Evolutionary conservation across 2,888 invertebrate species (phyloP).

Genomic region (Agrochola lychnidis): DNA sequence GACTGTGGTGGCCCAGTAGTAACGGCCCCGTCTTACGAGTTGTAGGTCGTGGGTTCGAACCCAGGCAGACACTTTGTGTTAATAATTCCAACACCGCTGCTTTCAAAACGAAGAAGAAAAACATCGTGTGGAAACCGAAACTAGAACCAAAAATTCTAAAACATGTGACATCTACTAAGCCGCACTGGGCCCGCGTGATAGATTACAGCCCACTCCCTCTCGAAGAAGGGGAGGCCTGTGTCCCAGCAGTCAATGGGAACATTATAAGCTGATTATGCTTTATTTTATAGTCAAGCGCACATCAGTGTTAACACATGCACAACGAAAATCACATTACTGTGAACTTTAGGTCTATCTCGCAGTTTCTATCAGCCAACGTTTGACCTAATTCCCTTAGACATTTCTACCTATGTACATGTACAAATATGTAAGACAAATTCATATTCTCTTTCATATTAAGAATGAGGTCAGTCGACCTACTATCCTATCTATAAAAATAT

Average conservation of each 20-base stretch:
- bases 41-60: neutral
- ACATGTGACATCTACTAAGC: neutral
- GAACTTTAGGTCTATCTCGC: neutral
- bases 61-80: neutral
- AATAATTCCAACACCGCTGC: neutral
- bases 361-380: constrained; percentile 1
- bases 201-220: neutral
- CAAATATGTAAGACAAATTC: constrained; percentile 16
- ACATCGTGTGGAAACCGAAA: no score
- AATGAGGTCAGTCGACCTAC: constrained; percentile 11
- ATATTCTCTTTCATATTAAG: constrained; percentile 10
- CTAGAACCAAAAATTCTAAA: neutral
- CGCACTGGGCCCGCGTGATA: neutral
- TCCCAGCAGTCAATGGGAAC: neutral
- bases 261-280: neutral
- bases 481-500: constrained; percentile 7
- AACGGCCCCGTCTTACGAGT: no score
- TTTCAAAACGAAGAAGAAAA: no score
- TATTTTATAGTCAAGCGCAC: no score
- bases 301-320: no score
- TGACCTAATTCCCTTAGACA: constrained; percentile 1
- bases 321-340: neutral
- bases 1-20: no score
- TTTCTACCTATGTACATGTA: neutral
- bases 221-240: neutral